Percentiles rank a stretch among this genome's conserved stretches.
phyloP scores from a whole-genome alignment of 2,797 vertebrate genomes.

The Hippoglossus hippoglossus region DNA sequence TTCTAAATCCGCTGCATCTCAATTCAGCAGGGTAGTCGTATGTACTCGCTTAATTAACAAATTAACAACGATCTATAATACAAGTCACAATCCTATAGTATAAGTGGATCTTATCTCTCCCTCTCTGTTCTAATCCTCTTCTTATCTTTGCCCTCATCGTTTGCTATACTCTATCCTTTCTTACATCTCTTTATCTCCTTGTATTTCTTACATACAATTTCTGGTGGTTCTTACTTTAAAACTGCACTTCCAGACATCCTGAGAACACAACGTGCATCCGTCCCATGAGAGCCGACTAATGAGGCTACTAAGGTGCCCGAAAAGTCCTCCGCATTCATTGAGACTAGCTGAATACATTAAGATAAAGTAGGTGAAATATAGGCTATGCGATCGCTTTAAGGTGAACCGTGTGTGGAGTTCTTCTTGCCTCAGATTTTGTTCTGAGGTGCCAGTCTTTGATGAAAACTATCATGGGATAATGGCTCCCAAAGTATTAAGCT shows the following conservation, averaged over 20 bases:
- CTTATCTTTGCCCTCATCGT: slow-evolving; percentile 10
- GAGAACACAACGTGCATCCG: slow-evolving; percentile 3
- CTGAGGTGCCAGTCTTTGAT: slow-evolving; percentile 34
- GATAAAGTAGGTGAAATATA: slow-evolving; percentile 43
- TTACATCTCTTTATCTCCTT: slow-evolving; percentile 7
- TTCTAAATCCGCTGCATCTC: slow-evolving; percentile 49
- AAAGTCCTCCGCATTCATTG: slow-evolving; percentile 36
- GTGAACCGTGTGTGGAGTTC: slow-evolving; percentile 35
- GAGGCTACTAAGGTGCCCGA: slow-evolving; percentile 37
- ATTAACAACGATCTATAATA: slow-evolving; percentile 56
- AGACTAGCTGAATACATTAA: slow-evolving; percentile 50
- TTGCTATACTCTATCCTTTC: background rate
- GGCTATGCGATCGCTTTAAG: slow-evolving; percentile 47
- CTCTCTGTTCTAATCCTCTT: slow-evolving; percentile 5
- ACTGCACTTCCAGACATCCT: slow-evolving; percentile 8
- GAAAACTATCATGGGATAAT: slow-evolving; percentile 34
- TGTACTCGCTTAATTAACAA: slow-evolving; percentile 58
- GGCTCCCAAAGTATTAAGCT: slow-evolving; percentile 25
- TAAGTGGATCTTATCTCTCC: slow-evolving; percentile 21
- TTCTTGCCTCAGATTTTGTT: slow-evolving; percentile 19
- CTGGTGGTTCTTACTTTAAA: slow-evolving; percentile 26
- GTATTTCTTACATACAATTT: slow-evolving; percentile 15
- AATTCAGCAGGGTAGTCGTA: slow-evolving; percentile 45
- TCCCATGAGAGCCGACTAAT: slow-evolving; percentile 47
- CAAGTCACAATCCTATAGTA: slow-evolving; percentile 25